Percentiles rank a stretch among this genome's conserved stretches.
phyloP scores from a whole-genome alignment of 2,113 vertebrate species.

The Pseudorectes ferrugineus region DNA sequence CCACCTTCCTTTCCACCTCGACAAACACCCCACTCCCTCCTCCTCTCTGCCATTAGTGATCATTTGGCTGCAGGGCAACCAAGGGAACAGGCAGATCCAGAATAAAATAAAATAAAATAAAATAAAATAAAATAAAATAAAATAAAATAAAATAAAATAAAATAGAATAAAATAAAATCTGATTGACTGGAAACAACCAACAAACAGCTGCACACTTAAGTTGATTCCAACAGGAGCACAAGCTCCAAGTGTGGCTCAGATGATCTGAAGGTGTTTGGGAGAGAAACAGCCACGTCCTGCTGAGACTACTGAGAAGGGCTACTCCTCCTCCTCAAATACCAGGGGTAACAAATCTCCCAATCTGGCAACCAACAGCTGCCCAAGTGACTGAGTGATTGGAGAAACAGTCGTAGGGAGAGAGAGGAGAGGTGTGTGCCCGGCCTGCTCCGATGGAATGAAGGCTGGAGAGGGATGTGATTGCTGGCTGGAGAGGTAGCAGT shows the following conservation, averaged over 20 bases:
- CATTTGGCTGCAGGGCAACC: too few relatives aligned
- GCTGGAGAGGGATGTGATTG: not conserved
- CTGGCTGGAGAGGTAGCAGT: not conserved
- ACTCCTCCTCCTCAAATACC: not conserved
- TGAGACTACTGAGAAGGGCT: not conserved
- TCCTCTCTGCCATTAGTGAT: too few relatives aligned
- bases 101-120: too few relatives aligned
- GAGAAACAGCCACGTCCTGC: not conserved
- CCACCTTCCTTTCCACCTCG: too few relatives aligned
- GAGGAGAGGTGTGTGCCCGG: not conserved
- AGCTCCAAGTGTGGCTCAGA: not conserved
- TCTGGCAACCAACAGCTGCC: not conserved
- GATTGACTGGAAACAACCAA: not conserved
- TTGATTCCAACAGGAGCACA: not conserved
- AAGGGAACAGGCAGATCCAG: too few relatives aligned
- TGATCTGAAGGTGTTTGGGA: not conserved
- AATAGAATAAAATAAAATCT: not conserved
- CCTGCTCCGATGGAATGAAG: accelerated
- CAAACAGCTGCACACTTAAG: accelerated
- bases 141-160: not conserved
- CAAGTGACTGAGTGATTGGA: not conserved
- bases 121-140: too few relatives aligned
- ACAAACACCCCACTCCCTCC: too few relatives aligned
- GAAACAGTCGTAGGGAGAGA: accelerated
- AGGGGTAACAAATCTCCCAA: not conserved